Base-by-base conservation (phyloP, 2,113 vertebrate genomes). In the Leptosomus discolor region DNA sequence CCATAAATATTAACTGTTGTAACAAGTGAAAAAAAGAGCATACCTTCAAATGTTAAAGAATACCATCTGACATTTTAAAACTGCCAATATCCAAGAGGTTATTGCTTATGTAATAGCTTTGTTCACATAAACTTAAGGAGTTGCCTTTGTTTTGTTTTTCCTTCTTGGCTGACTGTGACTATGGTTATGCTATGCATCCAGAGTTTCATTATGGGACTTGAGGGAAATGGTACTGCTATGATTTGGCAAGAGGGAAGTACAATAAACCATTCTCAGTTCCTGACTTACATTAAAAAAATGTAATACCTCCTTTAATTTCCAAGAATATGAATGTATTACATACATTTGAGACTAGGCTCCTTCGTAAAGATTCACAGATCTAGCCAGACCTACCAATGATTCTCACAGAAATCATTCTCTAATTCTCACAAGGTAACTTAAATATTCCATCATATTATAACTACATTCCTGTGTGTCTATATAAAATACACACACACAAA, bases 321-420 rank as follows among this genome's bases (percentile, higher is more conserved):
- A 97, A 96, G 92, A 98, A 97, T 91, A 94, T 88, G 54, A 95
- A 97, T 85, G n/a, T 85, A 94, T 63, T 91, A 92, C n/a, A 57
- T 60, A 61, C 12, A 83, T 89, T 69, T 85, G 94, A 96, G 94
- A 94, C 76, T 51, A 91, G 74, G 36, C 24, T 94, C 45, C 79
- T 90, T 11, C 73, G 85, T 89, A 95, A 92, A 96, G 63, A 90
- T 97, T 95, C 96, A 95, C 73, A 93, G 51, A 68, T 86, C 80
- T 96, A 94, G 64, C 63, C 86, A 97, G 86, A 97, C 45, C 79
- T 97, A 96, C 70, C 90, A 96, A 90, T 88, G 70, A 96, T 84
- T 96, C 79, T 95, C 58, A 97, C 41, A 90, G 74, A 94, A 94
- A 94, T 85, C 11, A 13, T 90, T 93, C 58, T 63, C 64, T 71